These are phyloP conservation scores for Drosophila funebris DNA, from an alignment of 1,140 invertebrate genomes.

Conservation along the genomic window DNA sequence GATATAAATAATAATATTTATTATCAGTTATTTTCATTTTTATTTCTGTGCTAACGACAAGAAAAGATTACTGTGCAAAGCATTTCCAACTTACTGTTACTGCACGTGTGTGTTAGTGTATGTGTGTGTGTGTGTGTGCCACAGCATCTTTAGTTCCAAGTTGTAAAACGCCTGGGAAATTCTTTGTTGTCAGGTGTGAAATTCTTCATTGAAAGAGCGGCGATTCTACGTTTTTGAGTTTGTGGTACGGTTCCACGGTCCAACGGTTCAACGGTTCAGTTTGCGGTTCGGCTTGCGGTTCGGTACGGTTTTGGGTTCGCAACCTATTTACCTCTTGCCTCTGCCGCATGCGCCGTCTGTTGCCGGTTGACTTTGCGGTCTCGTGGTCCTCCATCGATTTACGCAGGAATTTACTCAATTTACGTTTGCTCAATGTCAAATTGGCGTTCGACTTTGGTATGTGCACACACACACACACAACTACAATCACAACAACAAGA, in stretches of 20 bases:
- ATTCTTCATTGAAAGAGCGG: slow-evolving; percentile 27
- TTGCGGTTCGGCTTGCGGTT: slow-evolving; percentile 11
- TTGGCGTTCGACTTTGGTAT: slow-evolving; percentile 74
- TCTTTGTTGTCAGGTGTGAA: slow-evolving; percentile 69
- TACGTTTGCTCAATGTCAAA: slow-evolving; percentile 78
- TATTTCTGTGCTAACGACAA: not conserved
- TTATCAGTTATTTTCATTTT: slow-evolving; percentile 8
- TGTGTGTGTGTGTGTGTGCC: slow-evolving; percentile 8
- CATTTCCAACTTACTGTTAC: not conserved
- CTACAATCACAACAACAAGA: slow-evolving; percentile 13
- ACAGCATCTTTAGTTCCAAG: not conserved
- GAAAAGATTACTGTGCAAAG: not conserved
- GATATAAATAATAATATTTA: not conserved
- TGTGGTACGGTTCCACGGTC: not conserved
- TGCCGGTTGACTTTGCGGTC: slow-evolving; percentile 22
- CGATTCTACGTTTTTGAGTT: not conserved
- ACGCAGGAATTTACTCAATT: slow-evolving; percentile 60
- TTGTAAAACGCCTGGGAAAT: too few species aligned
- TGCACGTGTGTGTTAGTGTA: slow-evolving; percentile 2
- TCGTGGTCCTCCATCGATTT: slow-evolving; percentile 39
- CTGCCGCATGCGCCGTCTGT: not conserved
- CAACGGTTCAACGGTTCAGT: slow-evolving; percentile 1
- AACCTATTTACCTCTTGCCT: not conserved
- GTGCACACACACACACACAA: slow-evolving; percentile 34
- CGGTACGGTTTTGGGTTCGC: slow-evolving; percentile 13